Evolutionary conservation across 2,888 invertebrate species (phyloP).

Genomic region (Thymelicus sylvestris): DNA sequence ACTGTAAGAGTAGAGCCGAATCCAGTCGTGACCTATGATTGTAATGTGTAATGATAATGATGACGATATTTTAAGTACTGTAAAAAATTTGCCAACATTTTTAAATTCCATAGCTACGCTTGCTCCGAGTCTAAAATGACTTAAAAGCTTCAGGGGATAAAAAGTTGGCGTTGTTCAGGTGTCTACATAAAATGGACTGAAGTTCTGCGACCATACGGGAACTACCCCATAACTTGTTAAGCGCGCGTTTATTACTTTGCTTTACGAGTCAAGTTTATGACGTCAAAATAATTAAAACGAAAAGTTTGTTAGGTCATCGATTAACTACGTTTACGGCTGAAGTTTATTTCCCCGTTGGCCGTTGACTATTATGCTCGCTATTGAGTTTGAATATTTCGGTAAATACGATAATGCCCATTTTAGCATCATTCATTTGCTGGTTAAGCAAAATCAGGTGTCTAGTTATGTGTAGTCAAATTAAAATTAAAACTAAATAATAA

Average conservation of each 20-base stretch:
- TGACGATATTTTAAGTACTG: not conserved
- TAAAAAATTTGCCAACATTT: not conserved
- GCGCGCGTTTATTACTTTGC: not conserved
- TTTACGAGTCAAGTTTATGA: conserved; percentile 1
- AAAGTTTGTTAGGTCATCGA: not conserved
- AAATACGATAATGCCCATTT: no score
- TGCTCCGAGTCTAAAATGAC: conserved; percentile 2
- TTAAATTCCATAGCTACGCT: not conserved
- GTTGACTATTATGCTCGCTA: no score
- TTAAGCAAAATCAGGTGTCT: no score
- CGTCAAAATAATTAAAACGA: not conserved
- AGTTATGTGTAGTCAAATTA: no score
- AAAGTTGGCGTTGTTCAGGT: conserved; percentile 22
- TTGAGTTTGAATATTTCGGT: no score
- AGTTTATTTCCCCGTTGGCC: no score
- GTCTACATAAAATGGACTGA: conserved; percentile 2
- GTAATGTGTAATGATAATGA: no score
- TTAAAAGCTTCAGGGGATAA: conserved; percentile 30
- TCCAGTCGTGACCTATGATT: no score
- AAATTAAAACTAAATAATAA: no score
- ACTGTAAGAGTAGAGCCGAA: no score
- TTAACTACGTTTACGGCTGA: not conserved
- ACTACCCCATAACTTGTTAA: conserved; percentile 11
- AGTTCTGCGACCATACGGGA: conserved; percentile 8
- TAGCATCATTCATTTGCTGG: no score